Evolutionary conservation across 2,888 invertebrate species (phyloP), one percentile per base, ranked within the genome.

Genomic region (Rhyacophila evoluta): DNA sequence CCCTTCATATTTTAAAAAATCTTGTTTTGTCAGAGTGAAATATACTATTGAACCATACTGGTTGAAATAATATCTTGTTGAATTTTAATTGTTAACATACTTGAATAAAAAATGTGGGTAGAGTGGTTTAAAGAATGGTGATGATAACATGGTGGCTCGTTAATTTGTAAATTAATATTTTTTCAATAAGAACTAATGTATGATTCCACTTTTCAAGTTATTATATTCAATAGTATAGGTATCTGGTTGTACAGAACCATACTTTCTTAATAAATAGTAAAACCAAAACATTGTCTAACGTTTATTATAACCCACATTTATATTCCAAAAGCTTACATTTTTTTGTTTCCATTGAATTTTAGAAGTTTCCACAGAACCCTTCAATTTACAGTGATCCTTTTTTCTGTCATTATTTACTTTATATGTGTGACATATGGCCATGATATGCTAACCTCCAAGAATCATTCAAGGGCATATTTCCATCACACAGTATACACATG

Each of bases 211-310:
- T 75, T 72, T 71, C 77, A 80, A 28, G 67, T 77, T 81, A 81
- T 80, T 80, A 78, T 81, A 79, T 80, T 76, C 78, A 70, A 73
- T 37, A 72, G 80, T 80, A 82, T 80, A 78, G 81, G 75, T 71
- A 80, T 82, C 81, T 80, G 80, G 81, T 82, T 82, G 75, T 82
- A 82, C 81, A 82, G 81, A 82, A 74, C 77, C 80, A 82, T 82
- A 80, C 81, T 75, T 80, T 80, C 80, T 82, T 82, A 82, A 80
- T 82, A 82, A 82, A 82, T 78, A 68, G 41, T 72, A 81, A 76
- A 78, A 55, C 36, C 72, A 36, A 37, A 72, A 72, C 25, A 39
- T 10, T 39, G 19, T 8, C 29, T 33, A 4, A 4, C 29, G 6
- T 33, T 33, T 33, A 33, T 33, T 6, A 33, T 33, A 33, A 33